Base-by-base conservation (phyloP, 2,888 invertebrate species). In the Craniophora ligustri region DNA sequence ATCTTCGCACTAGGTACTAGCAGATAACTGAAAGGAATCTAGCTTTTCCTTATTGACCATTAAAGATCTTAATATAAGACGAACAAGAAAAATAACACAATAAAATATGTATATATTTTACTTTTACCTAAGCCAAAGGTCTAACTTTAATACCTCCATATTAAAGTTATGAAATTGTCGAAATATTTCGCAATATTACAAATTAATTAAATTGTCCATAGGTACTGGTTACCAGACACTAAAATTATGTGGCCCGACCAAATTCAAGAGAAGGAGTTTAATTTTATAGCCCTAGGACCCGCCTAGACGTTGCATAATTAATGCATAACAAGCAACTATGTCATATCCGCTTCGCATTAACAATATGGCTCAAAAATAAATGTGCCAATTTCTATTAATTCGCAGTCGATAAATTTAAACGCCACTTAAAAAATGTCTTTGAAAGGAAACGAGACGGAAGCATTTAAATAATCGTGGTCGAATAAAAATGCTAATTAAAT, bases 201-300 rank as follows among this genome's bases (percentile, higher is more conserved):
- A 30, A 42, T 66, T 60, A 51, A 51, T 60, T 39, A 60, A 60
- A 60, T 60, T 35, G 36, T 32, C 45, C 45, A 60, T 66, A n/a
- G n/a, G n/a, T n/a, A n/a, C n/a, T n/a, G n/a, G n/a, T n/a, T n/a
- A 59, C 14, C 11, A 13, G 5, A 15, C 15, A 49, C 59, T 38
- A 59, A 16, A 7, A 38, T 46, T n/a, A 11, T 10, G 11, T 13
- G 21, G 40, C n/a, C 1, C n/a, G 7, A 5, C 5, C 28, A 39
- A 45, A 51, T 18, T 39, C 39, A n/a, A 18, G 4, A 31, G 15
- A 14, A 23, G 15, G 13, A 21, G 34, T 35, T 28, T 39, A n/a
- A 34, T 47, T 46, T 7, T 31, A 49, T 40, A 2, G 2, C 2
- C 4, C 4, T n/a, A n/a, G 35, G 7, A 14, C 31, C 15, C 13